These are phyloP conservation scores for Drosophila paramelanica DNA, from an alignment of 2,888 invertebrate species.

Conservation along the genomic window DNA sequence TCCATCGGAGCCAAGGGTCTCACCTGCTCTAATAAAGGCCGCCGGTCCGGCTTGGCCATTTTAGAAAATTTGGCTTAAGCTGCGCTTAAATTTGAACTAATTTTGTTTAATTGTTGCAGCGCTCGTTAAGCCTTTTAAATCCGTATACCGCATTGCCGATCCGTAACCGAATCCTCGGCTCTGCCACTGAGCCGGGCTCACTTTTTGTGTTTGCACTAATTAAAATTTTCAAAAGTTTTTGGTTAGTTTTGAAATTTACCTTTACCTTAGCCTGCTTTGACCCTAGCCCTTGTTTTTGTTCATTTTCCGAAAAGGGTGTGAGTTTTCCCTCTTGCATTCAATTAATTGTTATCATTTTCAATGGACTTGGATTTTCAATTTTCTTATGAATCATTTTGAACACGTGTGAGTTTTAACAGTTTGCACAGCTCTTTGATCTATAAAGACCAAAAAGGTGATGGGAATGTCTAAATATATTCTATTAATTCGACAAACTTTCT, in stretches of 20 bases:
- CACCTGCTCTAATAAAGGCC: constrained; percentile 70
- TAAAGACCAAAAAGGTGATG: not conserved
- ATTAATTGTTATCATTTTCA: constrained; percentile 69
- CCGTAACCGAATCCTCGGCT: constrained; percentile 11
- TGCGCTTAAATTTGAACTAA: constrained; percentile 78
- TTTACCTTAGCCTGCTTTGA: not conserved
- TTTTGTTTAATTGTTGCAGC: constrained; percentile 79
- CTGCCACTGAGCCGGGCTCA: constrained; percentile 28
- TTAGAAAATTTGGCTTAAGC: constrained; percentile 71
- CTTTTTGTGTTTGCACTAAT: constrained; percentile 77
- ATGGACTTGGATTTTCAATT: constrained; percentile 34
- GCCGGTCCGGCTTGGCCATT: constrained; percentile 1
- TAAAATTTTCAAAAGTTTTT: constrained; percentile 52
- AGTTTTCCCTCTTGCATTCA: constrained; percentile 48
- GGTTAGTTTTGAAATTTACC: not conserved
- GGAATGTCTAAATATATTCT: not conserved
- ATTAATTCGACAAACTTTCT: not conserved
- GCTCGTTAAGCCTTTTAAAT: constrained; percentile 46
- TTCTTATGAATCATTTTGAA: constrained; percentile 5
- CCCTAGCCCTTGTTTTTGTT: constrained; percentile 26
- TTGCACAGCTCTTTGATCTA: constrained; percentile 10
- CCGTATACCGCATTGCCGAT: constrained; percentile 4
- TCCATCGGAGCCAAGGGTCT: constrained; percentile 10
- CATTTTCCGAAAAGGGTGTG: constrained; percentile 65
- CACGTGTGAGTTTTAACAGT: constrained; percentile 64